Evolutionary conservation across 1,140 invertebrate species (phyloP), one percentile per base, ranked within the genome.

Genomic region (Tetraneura akinire): DNA sequence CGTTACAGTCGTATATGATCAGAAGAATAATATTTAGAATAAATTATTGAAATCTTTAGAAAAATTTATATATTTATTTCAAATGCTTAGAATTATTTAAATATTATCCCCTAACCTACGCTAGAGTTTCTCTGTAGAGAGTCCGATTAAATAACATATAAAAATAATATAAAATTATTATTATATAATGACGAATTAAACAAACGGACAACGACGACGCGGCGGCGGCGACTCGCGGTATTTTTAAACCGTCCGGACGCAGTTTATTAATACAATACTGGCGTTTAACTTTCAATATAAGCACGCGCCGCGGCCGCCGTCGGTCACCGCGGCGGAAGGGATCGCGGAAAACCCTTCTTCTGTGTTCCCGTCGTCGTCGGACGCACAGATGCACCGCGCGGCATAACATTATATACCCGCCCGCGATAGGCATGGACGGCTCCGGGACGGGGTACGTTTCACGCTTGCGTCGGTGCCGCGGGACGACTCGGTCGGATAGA

Each of bases 221-320:
- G 32, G 32, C 64, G 64, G 64, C 64, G 62, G 32, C 62, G 64
- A 18, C 37, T 18, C 11, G 64, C 64, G 64, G 64, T 66, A 66
- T 66, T 66, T 66, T 42, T 66, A 66, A 66, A 66, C 64, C 64
- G 32, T 45, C 64, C 64, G 64, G 64, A 21, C 37, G 37, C n/a
- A 66, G 64, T 66, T 66, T 66, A 66, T 66, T 66, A 66, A 42
- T 66, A 66, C n/a, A 37, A 53, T 14, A 42, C 21, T 3, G 64
- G 32, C 64, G 64, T 66, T 66, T 66, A 66, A 66, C 37, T 42
- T 29, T 32, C 64, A 26, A 66, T 26, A 37, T 32, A 29, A 66
- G 64, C 32, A 10, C 64, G 11, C 1, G 64, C 37, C 18, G 6
- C 0, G 29, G 32, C 6, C 37, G 8, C 37, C 32, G 16, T 21